These are phyloP conservation scores for Holothuria leucospilota DNA, from an alignment of 53 echinoderm and acorn worm species.

Conservation along the genomic window DNA sequence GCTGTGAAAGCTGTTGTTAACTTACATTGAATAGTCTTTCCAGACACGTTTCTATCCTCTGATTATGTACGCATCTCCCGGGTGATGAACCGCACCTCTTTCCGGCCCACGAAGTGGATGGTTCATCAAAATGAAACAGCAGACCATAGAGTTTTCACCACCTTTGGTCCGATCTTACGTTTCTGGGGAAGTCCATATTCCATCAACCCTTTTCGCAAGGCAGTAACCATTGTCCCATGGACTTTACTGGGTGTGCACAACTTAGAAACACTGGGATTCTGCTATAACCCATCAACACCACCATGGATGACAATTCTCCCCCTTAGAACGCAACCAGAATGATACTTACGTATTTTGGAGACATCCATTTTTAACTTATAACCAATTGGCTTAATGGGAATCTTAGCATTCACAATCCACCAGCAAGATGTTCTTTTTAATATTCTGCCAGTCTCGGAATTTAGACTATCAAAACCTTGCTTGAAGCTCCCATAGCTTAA, in stretches of 20 bases:
- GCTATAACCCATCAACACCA: slow-evolving; percentile 78
- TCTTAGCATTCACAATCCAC: too few species aligned
- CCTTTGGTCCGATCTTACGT: slow-evolving; percentile 70
- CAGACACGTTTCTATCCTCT: slow-evolving; percentile 66
- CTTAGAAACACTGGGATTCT: slow-evolving; percentile 53
- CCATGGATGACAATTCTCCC: slow-evolving; percentile 78
- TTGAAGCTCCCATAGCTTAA: too few species aligned
- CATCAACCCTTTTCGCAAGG: slow-evolving; percentile 40
- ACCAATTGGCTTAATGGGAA: too few species aligned
- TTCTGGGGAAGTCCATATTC: slow-evolving; percentile 70
- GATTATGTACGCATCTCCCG: slow-evolving; percentile 73
- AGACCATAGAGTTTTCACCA: slow-evolving; percentile 66
- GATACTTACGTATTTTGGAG: too few species aligned
- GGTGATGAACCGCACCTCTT: slow-evolving; percentile 58
- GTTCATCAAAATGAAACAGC: slow-evolving; percentile 54
- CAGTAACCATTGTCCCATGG: slow-evolving; percentile 19
- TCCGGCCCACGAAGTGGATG: slow-evolving; percentile 60
- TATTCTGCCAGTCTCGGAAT: too few species aligned
- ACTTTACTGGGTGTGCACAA: slow-evolving; percentile 59
- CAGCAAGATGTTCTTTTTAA: too few species aligned
- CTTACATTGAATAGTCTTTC: slow-evolving; percentile 50
- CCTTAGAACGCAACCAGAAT: too few species aligned
- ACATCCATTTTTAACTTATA: too few species aligned
- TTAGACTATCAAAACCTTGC: too few species aligned
- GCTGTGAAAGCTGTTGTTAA: too few species aligned